Evolutionary conservation across 1,140 invertebrate genomes (phyloP).

Genomic region (Hycleus cichorii): DNA sequence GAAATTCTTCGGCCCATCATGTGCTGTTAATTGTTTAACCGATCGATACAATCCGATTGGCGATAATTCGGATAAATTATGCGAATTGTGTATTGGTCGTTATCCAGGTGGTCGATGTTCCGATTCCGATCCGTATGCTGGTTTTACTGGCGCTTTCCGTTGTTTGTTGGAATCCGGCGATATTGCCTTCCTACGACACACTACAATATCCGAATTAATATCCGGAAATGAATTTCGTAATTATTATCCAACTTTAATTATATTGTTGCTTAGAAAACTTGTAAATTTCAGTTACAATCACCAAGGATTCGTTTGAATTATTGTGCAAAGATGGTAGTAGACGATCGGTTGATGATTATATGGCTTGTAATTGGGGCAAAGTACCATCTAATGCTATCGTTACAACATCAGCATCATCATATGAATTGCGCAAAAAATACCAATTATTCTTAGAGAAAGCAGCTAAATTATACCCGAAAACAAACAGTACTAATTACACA

Average conservation of each 20-base stretch:
- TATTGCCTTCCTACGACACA: slow-evolving; percentile 87
- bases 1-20: slow-evolving; percentile 83
- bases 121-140: slow-evolving; percentile 79
- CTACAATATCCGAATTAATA: slow-evolving; percentile 69
- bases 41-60: slow-evolving; percentile 94
- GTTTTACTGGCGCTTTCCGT: slow-evolving; percentile 81
- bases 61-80: slow-evolving; percentile 68
- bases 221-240: slow-evolving; percentile 47
- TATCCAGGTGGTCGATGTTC: slow-evolving; percentile 74
- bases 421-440: slow-evolving; percentile 52
- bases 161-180: slow-evolving; percentile 84
- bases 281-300: slow-evolving; percentile 45
- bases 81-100: slow-evolving; percentile 75
- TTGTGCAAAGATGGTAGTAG: slow-evolving; percentile 79
- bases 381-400: slow-evolving; percentile 84
- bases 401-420: slow-evolving; percentile 67
- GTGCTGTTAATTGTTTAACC: slow-evolving; percentile 85
- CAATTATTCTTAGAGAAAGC: slow-evolving; percentile 52
- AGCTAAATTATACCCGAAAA: slow-evolving; percentile 41
- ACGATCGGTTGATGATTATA: slow-evolving; percentile 61
- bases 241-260: slow-evolving; percentile 6
- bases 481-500: neutral
- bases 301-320: slow-evolving; percentile 71
- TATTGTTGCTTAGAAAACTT: neutral
- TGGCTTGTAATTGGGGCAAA: slow-evolving; percentile 77